A percentile compares a stretch with the other conserved stretches of the same genome.
Evolutionary conservation across 1,140 invertebrate species (phyloP).

Genomic region (Parapsyche elsis): DNA sequence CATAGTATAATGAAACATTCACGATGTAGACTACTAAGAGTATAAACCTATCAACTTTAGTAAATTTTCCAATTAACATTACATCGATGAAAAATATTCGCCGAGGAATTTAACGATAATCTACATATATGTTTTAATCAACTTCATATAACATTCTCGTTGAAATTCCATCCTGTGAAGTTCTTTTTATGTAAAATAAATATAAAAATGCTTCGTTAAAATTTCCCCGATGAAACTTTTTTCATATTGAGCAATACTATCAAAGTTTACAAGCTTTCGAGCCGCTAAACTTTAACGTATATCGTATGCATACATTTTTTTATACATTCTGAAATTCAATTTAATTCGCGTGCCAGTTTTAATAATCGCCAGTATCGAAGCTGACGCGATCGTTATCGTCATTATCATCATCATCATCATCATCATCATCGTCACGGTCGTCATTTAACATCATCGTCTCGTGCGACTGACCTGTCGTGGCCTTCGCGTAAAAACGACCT

Average conservation of each 20-base stretch:
- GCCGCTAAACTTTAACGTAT: not conserved
- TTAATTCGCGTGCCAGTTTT: too few relatives aligned
- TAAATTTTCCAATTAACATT: too few relatives aligned
- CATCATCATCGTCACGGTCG: not conserved
- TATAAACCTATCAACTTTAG: too few relatives aligned
- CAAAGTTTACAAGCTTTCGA: constrained; percentile 14
- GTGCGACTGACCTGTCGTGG: not conserved
- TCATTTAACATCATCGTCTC: not conserved
- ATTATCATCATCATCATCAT: not conserved
- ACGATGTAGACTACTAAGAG: too few relatives aligned
- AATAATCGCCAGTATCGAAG: not conserved
- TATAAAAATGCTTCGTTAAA: constrained; percentile 1
- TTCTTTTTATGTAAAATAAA: not conserved
- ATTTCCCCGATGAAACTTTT: not conserved
- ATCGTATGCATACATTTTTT: too few relatives aligned
- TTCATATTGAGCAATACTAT: constrained; percentile 8
- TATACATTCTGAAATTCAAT: too few relatives aligned
- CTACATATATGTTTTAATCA: too few relatives aligned
- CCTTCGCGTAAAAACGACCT: not conserved
- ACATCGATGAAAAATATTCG: too few relatives aligned
- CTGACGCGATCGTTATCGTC: not conserved
- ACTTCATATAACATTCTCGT: too few relatives aligned
- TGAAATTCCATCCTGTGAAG: constrained; percentile 12
- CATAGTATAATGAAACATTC: too few relatives aligned
- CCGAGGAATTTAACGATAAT: too few relatives aligned